phyloP scores from a whole-genome alignment of 2,888 invertebrate species.

The Suillia variegata region DNA sequence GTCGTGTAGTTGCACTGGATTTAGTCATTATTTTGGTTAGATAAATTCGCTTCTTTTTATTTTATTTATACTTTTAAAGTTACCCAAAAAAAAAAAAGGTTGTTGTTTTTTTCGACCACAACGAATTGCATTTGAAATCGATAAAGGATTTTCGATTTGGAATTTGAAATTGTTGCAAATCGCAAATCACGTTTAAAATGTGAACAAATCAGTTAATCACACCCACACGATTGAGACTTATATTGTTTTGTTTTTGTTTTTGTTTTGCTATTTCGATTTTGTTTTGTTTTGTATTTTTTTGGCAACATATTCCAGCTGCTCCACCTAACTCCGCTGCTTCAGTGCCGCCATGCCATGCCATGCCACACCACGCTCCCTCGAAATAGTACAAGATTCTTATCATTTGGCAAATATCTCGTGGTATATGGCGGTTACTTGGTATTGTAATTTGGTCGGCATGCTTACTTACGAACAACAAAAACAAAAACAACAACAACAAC shows the following conservation, averaged over 20 bases:
- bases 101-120: conserved; percentile 1
- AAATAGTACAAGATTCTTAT: conserved; percentile 43
- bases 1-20: conserved; percentile 2
- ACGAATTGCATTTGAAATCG: conserved; percentile 23
- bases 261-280: not conserved
- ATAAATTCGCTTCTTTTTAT: not conserved
- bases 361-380: not conserved
- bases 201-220: conserved; percentile 60
- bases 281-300: not conserved
- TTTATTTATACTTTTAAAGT: conserved; percentile 19
- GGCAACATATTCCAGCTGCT: conserved; percentile 6
- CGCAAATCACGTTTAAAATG: conserved; percentile 59
- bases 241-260: not conserved
- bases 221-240: conserved; percentile 50
- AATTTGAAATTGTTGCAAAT: conserved; percentile 53
- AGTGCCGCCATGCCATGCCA: not conserved
- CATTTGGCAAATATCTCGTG: conserved; percentile 52
- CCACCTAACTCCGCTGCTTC: not conserved
- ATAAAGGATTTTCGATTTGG: not conserved
- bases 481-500: no score
- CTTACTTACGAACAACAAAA: not conserved
- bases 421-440: conserved; percentile 45
- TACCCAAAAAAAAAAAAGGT: conserved; percentile 5
- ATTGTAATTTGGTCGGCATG: conserved; percentile 26
- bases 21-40: conserved; percentile 4